Evolutionary conservation across 2,888 invertebrate genomes (phyloP), one percentile per base, ranked within the genome.

Genomic region (Callinectes sapidus): DNA sequence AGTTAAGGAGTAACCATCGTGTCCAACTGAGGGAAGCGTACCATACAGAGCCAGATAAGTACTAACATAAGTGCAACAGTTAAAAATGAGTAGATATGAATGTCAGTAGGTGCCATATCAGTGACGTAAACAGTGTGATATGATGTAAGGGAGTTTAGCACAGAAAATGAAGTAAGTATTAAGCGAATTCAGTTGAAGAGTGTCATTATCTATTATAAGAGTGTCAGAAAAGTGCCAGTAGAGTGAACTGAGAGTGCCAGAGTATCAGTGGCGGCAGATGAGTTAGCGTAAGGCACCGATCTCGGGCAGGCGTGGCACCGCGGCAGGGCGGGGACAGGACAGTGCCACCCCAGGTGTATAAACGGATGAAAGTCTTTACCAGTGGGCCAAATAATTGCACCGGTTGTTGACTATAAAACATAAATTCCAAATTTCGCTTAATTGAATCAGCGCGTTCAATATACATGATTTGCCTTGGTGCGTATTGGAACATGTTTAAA

Each of bases 311-410:
- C 28, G 71, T 77, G 28, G 71, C 71, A 14, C 6, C 28, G 71
- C n/a, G 28, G 71, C n/a, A 10, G 71, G 71, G 23, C 10, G 61
- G 61, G 61, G 61, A 61, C 61, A 61, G 61, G 81, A 81, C 81
- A 81, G 81, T 81, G 81, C 81, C 81, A 35, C 18, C 2, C 81
- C 81, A 81, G 81, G 81, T 81, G 81, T 81, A 81, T 81, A 81
- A 81, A 81, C 35, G 81, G 81, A 81, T 81, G 81, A 81, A 54
- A 42, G 42, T 87, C 28, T 54, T 54, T 87, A 87, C 87, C 87
- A 87, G 87, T 87, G 48, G 54, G 87, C 54, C 48, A 48, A 87
- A 87, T 87, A 87, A 87, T 87, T 87, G 87, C 88, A n/a, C 88
- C 88, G 35, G 55, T 88, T 54, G 55, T 88, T 88, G 35, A 35